These are phyloP conservation scores for Trichogramma evanescens DNA, from an alignment of 2,888 invertebrate species.

Conservation along the genomic window DNA sequence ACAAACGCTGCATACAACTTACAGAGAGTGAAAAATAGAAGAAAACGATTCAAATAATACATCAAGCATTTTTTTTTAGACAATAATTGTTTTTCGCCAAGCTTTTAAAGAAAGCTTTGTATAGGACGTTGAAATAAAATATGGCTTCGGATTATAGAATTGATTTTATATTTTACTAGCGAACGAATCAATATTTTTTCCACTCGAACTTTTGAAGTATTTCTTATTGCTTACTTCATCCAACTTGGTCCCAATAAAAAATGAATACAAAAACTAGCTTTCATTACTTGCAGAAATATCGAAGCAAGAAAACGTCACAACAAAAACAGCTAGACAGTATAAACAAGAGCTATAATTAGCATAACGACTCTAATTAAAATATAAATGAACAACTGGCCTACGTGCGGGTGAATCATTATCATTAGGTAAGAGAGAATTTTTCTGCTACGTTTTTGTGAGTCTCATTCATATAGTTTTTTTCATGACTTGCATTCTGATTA, in stretches of 20 bases:
- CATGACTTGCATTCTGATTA: conserved; percentile 28
- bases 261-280: conserved; percentile 18
- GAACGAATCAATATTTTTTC: too few relatives aligned
- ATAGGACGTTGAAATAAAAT: too few relatives aligned
- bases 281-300: not conserved
- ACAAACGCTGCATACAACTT: too few relatives aligned
- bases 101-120: too few relatives aligned
- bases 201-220: too few relatives aligned
- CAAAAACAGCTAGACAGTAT: conserved; percentile 38
- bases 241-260: not conserved
- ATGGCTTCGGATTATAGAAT: too few relatives aligned
- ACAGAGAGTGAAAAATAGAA: too few relatives aligned
- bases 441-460: conserved; percentile 24
- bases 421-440: conserved; percentile 31
- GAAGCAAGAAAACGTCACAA: conserved; percentile 22
- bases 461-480: conserved; percentile 27
- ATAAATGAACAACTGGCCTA: conserved; percentile 60
- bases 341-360: conserved; percentile 46
- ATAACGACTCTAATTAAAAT: conserved; percentile 69
- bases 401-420: conserved; percentile 45
- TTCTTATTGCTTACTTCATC: too few relatives aligned
- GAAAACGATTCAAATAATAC: too few relatives aligned
- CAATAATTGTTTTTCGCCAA: too few relatives aligned
- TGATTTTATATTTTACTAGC: too few relatives aligned
- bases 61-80: too few relatives aligned